Evolutionary conservation across 2,888 invertebrate species (phyloP).

Genomic region (Napeogenes inachia): DNA sequence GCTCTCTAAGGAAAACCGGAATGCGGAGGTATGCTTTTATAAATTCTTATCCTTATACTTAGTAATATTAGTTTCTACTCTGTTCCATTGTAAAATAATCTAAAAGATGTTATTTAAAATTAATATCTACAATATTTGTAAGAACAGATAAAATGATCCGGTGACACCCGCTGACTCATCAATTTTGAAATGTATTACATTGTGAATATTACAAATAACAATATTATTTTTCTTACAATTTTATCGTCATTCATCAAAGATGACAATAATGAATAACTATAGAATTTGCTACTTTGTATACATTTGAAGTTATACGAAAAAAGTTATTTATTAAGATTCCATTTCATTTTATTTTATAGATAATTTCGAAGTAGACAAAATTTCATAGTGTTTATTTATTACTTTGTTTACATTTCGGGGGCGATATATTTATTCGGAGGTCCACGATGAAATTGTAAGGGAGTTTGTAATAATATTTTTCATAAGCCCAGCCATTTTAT

Average conservation of each 20-base stretch:
- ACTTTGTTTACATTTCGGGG: conserved; percentile 44
- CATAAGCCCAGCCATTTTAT: conserved; percentile 35
- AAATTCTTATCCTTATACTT: conserved; percentile 24
- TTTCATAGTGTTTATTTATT: conserved; percentile 51
- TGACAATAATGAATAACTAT: too few relatives aligned
- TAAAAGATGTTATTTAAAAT: background rate
- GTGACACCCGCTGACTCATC: too few relatives aligned
- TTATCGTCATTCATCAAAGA: too few relatives aligned
- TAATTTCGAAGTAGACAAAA: conserved; percentile 39
- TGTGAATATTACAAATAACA: too few relatives aligned
- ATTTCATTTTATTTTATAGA: conserved; percentile 29
- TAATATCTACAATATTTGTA: background rate
- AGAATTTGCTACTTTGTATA: too few relatives aligned
- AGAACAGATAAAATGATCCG: too few relatives aligned
- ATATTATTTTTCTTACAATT: too few relatives aligned
- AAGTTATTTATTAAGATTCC: conserved; percentile 34
- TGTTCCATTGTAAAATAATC: background rate
- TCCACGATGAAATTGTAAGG: conserved; percentile 34
- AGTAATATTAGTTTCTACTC: background rate
- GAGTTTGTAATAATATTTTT: conserved; percentile 39
- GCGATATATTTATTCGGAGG: conserved; percentile 35
- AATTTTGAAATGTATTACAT: too few relatives aligned
- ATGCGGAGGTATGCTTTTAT: conserved; percentile 23
- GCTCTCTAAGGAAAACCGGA: conserved; percentile 22
- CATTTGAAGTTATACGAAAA: background rate